Conservation (phyloP, 2,888 invertebrate genomes). For the Taenaris catops region DNA sequence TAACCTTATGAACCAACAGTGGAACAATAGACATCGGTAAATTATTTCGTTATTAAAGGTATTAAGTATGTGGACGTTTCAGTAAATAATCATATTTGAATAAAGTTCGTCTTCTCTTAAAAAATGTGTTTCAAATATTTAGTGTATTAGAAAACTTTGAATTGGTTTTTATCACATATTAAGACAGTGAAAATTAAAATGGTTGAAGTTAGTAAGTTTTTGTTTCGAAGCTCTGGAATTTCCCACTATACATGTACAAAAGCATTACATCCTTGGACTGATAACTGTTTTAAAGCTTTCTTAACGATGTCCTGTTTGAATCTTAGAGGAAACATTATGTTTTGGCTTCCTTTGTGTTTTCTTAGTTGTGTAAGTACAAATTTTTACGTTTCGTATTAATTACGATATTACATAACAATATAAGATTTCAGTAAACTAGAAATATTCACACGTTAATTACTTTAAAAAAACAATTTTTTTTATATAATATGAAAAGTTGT, state of each 20-base stretch:
- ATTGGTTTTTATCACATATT: no score
- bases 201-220: constrained; percentile 62
- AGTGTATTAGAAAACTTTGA: no score
- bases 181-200: constrained; percentile 36
- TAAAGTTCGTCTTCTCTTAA: no score
- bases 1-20: constrained; percentile 17
- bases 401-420: no score
- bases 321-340: constrained; percentile 39
- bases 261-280: constrained; percentile 55
- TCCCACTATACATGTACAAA: constrained; percentile 35
- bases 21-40: constrained; percentile 27
- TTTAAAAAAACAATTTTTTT: no score
- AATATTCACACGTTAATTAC: no score
- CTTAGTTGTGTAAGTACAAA: constrained; percentile 41
- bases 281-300: constrained; percentile 45
- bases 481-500: no score
- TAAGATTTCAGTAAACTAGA: no score
- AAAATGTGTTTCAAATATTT: no score
- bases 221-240: constrained; percentile 34
- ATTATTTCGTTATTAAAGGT: constrained; percentile 27
- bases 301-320: constrained; percentile 38
- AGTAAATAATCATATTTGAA: constrained; percentile 9
- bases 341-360: constrained; percentile 41
- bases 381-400: no score
- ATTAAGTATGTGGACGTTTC: background rate